Evolutionary conservation across 2,888 invertebrate species (phyloP), one percentile per base, ranked within the genome.

Genomic region (Trichopria drosophilae): DNA sequence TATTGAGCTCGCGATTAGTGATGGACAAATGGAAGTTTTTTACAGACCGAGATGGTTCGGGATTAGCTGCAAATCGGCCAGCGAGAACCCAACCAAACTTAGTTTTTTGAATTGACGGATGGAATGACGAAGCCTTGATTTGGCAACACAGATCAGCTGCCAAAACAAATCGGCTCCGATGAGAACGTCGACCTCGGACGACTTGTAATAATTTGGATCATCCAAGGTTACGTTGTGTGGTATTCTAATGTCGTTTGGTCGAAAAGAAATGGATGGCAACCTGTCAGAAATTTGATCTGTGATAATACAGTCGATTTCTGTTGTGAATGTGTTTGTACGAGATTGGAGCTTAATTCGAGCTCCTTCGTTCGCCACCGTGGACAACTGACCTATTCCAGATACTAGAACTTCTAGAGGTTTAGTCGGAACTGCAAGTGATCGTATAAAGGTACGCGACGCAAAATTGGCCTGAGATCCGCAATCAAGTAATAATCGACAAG

Each of bases 401-500:
- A 23, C 18, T 9, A 20, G 29, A 20, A 18, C n/a, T n/a, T 9
- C 13, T n/a, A n/a, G n/a, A n/a, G n/a, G n/a, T n/a, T n/a, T n/a
- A n/a, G n/a, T n/a, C n/a, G n/a, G n/a, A 24, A 49, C 36, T 9
- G 10, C 19, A 4, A 49, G 29, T n/a, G n/a, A n/a, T n/a, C n/a
- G n/a, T n/a, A n/a, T n/a, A n/a, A n/a, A n/a, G n/a, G n/a, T n/a
- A 19, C 24, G 4, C 16, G 28, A 22, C 3, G 28, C 29, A 13
- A 52, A 52, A 43, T 42, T 36, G 6, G 47, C 41, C 20, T 52
- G 52, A 0, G 47, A 52, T 3, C 47, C 42, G 31, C 19, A 16
- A 15, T 52, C 52, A 6, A 47, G 24, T 2, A 52, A 10, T 9
- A 39, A 32, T 6, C 47, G 23, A 37, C 43, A 52, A 15, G 15